phyloP scores from a whole-genome alignment of 1,140 invertebrate genomes.

The Monomorium pharaonis region DNA sequence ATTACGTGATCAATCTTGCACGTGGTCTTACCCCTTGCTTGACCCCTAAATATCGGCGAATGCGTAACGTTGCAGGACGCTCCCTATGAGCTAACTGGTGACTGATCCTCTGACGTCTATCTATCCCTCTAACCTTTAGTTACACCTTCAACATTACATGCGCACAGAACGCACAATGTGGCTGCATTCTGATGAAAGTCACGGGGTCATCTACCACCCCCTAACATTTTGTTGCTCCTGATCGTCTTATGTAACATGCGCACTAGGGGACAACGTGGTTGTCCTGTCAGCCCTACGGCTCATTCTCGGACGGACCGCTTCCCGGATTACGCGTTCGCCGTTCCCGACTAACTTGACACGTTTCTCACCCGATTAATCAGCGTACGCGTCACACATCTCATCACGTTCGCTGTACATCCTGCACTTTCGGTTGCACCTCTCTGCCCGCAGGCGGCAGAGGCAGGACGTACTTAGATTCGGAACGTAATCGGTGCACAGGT shows the following conservation, averaged over 20 bases:
- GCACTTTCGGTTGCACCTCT: constrained; percentile 79
- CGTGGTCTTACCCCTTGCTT: background rate
- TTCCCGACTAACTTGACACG: constrained; percentile 29
- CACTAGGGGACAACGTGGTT: constrained; percentile 50
- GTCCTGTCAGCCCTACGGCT: background rate
- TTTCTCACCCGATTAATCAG: constrained; percentile 32
- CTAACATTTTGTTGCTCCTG: constrained; percentile 52
- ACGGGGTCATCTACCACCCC: constrained; percentile 42
- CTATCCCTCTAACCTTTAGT: constrained; percentile 47
- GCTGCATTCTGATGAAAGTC: constrained; percentile 41
- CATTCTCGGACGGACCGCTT: constrained; percentile 43
- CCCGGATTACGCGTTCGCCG: constrained; percentile 46
- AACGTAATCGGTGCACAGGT: constrained; percentile 89
- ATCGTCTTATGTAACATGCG: constrained; percentile 47
- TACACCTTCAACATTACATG: constrained; percentile 47
- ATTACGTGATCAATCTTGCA: constrained; percentile 23
- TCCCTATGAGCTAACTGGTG: background rate
- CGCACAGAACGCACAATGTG: constrained; percentile 7
- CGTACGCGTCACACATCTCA: constrained; percentile 23
- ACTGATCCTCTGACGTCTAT: constrained; percentile 2
- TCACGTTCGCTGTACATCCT: constrained; percentile 73
- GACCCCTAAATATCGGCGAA: constrained; percentile 23
- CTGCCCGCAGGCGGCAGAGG: constrained; percentile 84
- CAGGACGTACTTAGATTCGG: constrained; percentile 93
- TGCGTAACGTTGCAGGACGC: constrained; percentile 17